Evolutionary conservation across 2,113 vertebrate genomes (phyloP), one percentile per base, ranked within the genome.

Genomic region (Microtus richardsoni): DNA sequence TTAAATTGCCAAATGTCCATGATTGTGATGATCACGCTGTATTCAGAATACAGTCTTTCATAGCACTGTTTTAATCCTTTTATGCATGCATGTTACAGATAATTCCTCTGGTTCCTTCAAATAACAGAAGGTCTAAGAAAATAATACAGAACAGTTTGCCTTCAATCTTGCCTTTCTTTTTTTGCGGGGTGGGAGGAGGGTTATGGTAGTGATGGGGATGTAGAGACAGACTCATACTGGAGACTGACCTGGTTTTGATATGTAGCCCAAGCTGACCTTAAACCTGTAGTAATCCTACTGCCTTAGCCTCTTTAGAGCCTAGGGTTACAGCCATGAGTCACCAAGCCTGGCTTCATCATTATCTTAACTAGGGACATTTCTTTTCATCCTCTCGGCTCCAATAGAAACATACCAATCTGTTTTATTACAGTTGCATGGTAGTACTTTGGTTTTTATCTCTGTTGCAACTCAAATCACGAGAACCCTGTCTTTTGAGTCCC

Each of bases 391-490:
- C 41, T 70, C 47, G 28, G 66, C 47, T 96, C 73, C 52, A 62
- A 13, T 17, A 6, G 62, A 85, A 85, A n/a, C 26, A 30, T 64
- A 13, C 22, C 39, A 39, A 79, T 82, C 47, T 86, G 7, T 86
- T 89, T 22, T 44, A 77, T 90, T 91, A 91, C 5, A 9, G 44
- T 80, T 85, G 47, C 28, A 5, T 24, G n/a, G 44, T 75, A 92
- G 49, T 44, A 17, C 30, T 95, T 93, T 84, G 71, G 93, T 88
- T 91, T 91, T 78, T 41, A 75, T 93, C 28, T 95, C 39, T 92
- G 71, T 62, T 71, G 62, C 44, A 70, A 39, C 36, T 14, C 83
- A 60, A 85, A 66, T 58, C 52, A 52, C 4, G 10, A 91, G 47
- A 7, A 44, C 24, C 14, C 71, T 44, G 64, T 77, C 64, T 87